Percentiles rank a stretch among this genome's conserved stretches.
phyloP scores from a whole-genome alignment of 2,888 invertebrate species.

The Polyommatus icarus region DNA sequence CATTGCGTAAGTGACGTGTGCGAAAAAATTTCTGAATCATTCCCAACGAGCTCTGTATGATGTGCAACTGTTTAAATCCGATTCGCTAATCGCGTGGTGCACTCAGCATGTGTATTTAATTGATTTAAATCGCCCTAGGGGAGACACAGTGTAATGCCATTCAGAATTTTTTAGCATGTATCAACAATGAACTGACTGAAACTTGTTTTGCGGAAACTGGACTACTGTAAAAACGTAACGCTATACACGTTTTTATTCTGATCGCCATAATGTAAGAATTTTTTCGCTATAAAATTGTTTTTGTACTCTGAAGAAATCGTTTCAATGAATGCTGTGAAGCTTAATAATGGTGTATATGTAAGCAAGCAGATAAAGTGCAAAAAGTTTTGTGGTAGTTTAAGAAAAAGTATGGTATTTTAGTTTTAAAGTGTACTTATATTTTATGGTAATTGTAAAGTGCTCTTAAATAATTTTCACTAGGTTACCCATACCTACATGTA shows the following conservation, averaged over 20 bases:
- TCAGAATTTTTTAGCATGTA: conserved; percentile 41
- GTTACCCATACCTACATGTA: too few species aligned
- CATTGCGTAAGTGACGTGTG: neutral
- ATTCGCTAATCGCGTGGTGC: neutral
- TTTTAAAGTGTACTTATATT: too few species aligned
- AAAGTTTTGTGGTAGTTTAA: neutral
- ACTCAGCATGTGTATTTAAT: conserved; percentile 41
- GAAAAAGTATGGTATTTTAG: too few species aligned
- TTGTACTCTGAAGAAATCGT: neutral
- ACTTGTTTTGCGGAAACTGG: conserved; percentile 14
- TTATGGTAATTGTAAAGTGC: too few species aligned
- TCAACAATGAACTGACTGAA: conserved; percentile 26
- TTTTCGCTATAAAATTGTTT: neutral
- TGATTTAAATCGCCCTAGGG: conserved; percentile 41
- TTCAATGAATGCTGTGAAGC: neutral
- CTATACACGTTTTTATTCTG: neutral
- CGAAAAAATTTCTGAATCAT: neutral
- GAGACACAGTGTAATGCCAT: conserved; percentile 40
- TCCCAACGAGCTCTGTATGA: neutral
- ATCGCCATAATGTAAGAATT: neutral
- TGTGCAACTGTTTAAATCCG: neutral
- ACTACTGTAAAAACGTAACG: neutral
- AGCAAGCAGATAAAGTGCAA: neutral
- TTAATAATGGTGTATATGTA: neutral
- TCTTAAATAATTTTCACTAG: too few species aligned